These are phyloP conservation scores for Leiothrix lutea DNA, from an alignment of 2,113 vertebrate genomes.

Conservation along the genomic window DNA sequence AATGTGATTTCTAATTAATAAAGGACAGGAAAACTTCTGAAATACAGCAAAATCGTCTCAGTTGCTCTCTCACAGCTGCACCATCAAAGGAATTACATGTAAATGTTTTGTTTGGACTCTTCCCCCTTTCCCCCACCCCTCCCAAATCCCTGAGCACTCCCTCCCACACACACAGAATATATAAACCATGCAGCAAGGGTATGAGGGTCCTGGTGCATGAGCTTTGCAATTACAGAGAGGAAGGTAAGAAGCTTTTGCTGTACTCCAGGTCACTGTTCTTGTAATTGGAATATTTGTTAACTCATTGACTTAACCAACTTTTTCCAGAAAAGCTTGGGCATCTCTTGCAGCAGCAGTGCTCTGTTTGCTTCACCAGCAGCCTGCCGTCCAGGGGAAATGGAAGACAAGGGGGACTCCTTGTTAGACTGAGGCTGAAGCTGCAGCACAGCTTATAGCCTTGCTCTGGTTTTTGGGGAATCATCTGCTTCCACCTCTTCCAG, in stretches of 20 bases:
- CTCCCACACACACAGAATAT: background rate
- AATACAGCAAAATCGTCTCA: background rate
- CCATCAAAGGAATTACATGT: background rate
- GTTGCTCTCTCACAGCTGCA: conserved; percentile 21
- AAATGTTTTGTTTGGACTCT: conserved; percentile 31
- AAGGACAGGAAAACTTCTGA: background rate
- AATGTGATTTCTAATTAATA: background rate
- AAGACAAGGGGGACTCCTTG: background rate
- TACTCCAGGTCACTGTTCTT: background rate
- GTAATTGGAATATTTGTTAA: background rate
- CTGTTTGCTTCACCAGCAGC: background rate
- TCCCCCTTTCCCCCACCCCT: background rate
- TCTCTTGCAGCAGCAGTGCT: background rate
- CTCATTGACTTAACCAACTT: background rate
- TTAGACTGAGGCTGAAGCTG: background rate
- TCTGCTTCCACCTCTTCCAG: background rate
- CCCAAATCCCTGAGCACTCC: background rate
- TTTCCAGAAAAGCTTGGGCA: background rate
- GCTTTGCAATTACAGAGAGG: background rate
- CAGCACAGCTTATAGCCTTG: background rate
- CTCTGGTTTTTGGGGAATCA: background rate
- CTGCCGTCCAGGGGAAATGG: background rate
- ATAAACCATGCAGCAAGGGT: background rate
- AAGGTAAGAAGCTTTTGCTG: background rate
- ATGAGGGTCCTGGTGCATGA: background rate